Percentiles rank a stretch among this genome's conserved stretches.
Conservation (phyloP, 1,140 invertebrate genomes). For the Heliconius nattereri region DNA sequence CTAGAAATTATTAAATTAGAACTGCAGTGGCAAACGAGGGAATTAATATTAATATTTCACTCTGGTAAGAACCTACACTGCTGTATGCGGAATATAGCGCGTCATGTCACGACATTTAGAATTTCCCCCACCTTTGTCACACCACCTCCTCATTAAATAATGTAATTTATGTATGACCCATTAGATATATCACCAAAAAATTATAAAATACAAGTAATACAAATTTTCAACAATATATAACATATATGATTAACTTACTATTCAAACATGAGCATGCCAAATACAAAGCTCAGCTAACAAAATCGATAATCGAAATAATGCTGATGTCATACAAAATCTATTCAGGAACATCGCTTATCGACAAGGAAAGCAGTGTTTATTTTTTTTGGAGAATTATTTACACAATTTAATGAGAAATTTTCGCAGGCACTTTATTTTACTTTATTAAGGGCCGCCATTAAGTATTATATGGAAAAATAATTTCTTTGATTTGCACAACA, state of each 20-base stretch:
- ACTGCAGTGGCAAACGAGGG: too few relatives aligned
- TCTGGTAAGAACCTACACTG: too few relatives aligned
- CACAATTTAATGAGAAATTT: neutral
- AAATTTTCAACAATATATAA: slow-evolving; percentile 71
- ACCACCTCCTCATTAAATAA: too few relatives aligned
- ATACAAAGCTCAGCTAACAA: slow-evolving; percentile 36
- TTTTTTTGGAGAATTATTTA: neutral
- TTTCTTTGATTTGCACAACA: slow-evolving; percentile 13
- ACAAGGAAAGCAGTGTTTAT: neutral
- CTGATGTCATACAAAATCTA: neutral
- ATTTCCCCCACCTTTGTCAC: too few relatives aligned
- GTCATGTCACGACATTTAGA: too few relatives aligned
- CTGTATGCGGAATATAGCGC: too few relatives aligned
- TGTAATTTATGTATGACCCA: too few relatives aligned
- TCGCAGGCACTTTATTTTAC: neutral
- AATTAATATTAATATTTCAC: too few relatives aligned
- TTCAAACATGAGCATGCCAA: slow-evolving; percentile 62
- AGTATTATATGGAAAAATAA: slow-evolving; percentile 4
- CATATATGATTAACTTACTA: slow-evolving; percentile 62
- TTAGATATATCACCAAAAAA: slow-evolving; percentile 64
- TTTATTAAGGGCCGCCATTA: neutral
- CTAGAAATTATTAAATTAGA: too few relatives aligned
- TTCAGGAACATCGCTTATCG: neutral
- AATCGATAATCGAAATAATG: slow-evolving; percentile 11
- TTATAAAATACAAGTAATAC: slow-evolving; percentile 72